Base-by-base conservation (phyloP, 64 coral and sea anemone genomes). In the Stichodactyla mertensii region DNA sequence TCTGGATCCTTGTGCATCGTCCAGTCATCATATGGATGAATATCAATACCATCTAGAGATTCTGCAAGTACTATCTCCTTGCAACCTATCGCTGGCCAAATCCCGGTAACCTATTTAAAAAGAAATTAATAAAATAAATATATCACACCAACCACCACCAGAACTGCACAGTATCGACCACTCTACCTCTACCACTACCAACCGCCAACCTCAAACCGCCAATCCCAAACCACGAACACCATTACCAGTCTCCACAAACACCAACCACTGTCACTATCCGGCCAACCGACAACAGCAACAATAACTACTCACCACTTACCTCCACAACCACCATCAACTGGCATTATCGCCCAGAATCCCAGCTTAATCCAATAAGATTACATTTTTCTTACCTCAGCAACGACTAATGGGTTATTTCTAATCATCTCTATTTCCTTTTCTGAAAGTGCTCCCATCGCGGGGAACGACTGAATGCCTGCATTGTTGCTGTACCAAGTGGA, bases 11-110 rank as follows among this genome's bases (percentile, higher is more conserved):
- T 89, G 54, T 87, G 84, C 64, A 95, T 88, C 16, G 87, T 88
- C 89, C 93, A 95, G 2, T 88, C 20, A 16, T 57, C 69, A 52
- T 61, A 87, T 24, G 93, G 93, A 28, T 91, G 93, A 61, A 92
- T 86, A 83, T 92, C 87, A 66, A 92, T 26, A 24, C 89, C 93
- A 64, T 95, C 87, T 13, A 55, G 5, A 56, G 64, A 83, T 56
- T 95, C 93, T 51, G 89, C 93, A 6, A 87, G 52, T 23, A 95
- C 15, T 55, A 95, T 87, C 12, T 36, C 24, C 1, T 67, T 87
- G 51, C 93, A 94, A 4, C 54, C 55, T 7, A 71, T 56, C 0
- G 15, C 66, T 36, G 93, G 66, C 52, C 23, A 64, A 58, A 18
- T 88, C 1, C 92, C 89, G 4, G 23, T 85, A 20, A 84, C 92